phyloP scores from a whole-genome alignment of 2,113 vertebrate species.

The Oreochromis aureus region DNA sequence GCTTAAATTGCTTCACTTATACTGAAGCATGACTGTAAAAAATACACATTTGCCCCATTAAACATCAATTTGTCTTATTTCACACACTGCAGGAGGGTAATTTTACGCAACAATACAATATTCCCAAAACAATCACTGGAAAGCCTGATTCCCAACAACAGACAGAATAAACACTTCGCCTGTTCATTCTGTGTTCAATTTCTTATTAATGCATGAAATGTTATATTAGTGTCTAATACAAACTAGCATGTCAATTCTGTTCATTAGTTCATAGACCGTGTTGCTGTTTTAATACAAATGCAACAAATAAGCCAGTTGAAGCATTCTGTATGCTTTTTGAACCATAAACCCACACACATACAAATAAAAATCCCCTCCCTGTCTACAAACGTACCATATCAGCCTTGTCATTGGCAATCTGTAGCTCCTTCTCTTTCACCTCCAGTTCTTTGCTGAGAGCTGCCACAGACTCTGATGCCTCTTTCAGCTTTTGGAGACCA shows the following conservation, averaged over 20 bases:
- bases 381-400: constrained; percentile 76
- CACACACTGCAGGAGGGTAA: neutral
- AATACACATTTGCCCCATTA: neutral
- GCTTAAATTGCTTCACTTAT: neutral
- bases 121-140: neutral
- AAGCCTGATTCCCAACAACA: neutral
- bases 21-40: neutral
- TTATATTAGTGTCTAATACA: neutral
- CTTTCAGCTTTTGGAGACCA: constrained; percentile 89
- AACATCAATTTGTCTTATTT: neutral
- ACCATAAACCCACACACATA: neutral
- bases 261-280: neutral
- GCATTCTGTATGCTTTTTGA: neutral
- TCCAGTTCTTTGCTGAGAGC: constrained; percentile 87
- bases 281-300: neutral
- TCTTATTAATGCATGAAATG: neutral
- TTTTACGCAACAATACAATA: neutral
- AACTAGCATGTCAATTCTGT: neutral
- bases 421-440: constrained; percentile 89
- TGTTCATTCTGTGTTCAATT: neutral
- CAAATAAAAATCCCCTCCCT: neutral
- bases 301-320: neutral
- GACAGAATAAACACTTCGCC: neutral
- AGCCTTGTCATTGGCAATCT: constrained; percentile 89
- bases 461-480: constrained; percentile 89